Evolutionary conservation across 2,797 vertebrate species (phyloP), one percentile per base, ranked within the genome.

Genomic region (Basileuterus tristriatus): DNA sequence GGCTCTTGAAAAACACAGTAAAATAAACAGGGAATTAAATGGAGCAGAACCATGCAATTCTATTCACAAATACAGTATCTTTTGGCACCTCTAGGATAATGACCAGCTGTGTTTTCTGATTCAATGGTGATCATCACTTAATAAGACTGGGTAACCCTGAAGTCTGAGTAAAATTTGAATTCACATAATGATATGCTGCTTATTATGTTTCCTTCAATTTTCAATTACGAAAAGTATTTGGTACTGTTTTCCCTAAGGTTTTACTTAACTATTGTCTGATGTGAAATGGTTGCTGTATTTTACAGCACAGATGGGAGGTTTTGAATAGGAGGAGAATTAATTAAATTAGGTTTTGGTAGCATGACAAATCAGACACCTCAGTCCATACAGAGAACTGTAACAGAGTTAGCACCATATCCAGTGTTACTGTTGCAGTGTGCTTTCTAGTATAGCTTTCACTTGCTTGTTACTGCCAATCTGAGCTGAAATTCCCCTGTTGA

Each of bases 1-100:
- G 1, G 52, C 41, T 85, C 67, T 93, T 95, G 41, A 89, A 91
- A 76, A 93, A 22, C 41, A 67, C 34, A 74, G 37, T 82, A 85
- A 95, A 93, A 93, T 94, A 95, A 95, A 87, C 70, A 92, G 30
- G 65, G 64, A 60, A 84, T 90, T 89, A 89, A 95, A 83, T 16
- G 7, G 49, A 90, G 64, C 49, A 89, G 83, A 94, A 9, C 53
- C 37, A 11, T 63, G 52, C 43, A 62, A 62, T 74, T 84, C 52
- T 77, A 8, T 67, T 77, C 92, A 68, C 36, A 84, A 74, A 79
- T 55, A 21, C 29, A 72, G 36, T 43, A 27, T 58, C 41, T 89
- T 91, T 81, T 93, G 93, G 86, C 83, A 92, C 80, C 50, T 92
- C 37, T 58, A 49, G 29, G 63, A 32, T 90, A 84, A 69, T 22